Conservation (phyloP, 2,797 vertebrate genomes). For the Sebastes trivittatus region DNA sequence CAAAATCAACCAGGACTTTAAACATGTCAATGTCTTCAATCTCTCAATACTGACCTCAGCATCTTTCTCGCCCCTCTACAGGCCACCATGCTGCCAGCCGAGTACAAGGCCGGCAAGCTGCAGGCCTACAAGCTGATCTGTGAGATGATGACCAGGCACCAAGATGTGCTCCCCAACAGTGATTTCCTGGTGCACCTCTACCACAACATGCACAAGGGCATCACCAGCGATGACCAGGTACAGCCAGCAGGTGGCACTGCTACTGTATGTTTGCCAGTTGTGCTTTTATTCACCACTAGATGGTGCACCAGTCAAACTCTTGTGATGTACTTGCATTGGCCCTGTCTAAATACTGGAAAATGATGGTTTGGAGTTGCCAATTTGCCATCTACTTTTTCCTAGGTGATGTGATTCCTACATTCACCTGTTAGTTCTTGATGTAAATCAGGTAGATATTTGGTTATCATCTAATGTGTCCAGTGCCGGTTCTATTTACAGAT, state of each 20-base stretch:
- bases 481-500: background rate
- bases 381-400: slow-evolving; percentile 1
- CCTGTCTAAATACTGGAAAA: background rate
- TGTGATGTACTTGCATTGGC: background rate
- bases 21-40: background rate
- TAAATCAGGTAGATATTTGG: background rate
- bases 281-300: slow-evolving; percentile 50
- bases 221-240: slow-evolving; percentile 95
- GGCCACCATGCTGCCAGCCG: slow-evolving; percentile 90
- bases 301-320: slow-evolving; percentile 54
- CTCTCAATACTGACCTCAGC: background rate
- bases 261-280: background rate
- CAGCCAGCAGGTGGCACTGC: slow-evolving; percentile 48
- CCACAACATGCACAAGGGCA: slow-evolving; percentile 92
- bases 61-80: slow-evolving; percentile 47
- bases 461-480: background rate
- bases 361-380: background rate
- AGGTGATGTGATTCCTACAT: background rate
- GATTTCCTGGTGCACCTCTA: slow-evolving; percentile 97
- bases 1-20: no score
- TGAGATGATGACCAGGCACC: slow-evolving; percentile 98
- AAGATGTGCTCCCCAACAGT: slow-evolving; percentile 93
- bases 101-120: slow-evolving; percentile 95
- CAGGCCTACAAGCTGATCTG: slow-evolving; percentile 96
- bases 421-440: background rate